Percentiles rank a stretch among this genome's conserved stretches.
Evolutionary conservation across 2,888 invertebrate genomes (phyloP).

Genomic region (Thereva unica): DNA sequence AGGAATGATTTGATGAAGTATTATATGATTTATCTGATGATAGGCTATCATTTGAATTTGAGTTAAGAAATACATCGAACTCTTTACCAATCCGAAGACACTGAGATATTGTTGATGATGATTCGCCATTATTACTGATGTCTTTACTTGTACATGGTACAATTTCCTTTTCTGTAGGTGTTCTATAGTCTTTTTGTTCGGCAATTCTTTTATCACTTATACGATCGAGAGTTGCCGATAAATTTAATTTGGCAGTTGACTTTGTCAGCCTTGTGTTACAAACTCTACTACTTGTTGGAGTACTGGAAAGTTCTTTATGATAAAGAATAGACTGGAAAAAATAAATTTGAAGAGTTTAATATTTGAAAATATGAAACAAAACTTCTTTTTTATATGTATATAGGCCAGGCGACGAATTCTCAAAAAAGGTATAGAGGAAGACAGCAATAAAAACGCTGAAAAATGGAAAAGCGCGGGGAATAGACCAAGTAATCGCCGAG

Average conservation of each 20-base stretch:
- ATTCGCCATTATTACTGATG: conserved; percentile 18
- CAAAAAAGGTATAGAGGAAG: no score
- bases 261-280: conserved; percentile 54
- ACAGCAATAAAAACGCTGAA: no score
- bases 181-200: background rate
- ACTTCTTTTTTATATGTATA: no score
- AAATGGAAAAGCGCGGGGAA: no score
- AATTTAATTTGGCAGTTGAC: conserved; percentile 58
- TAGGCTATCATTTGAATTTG: conserved; percentile 55
- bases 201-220: conserved; percentile 17
- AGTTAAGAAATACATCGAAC: conserved; percentile 50
- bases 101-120: conserved; percentile 35
- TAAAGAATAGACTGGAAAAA: conserved; percentile 8
- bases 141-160: conserved; percentile 29
- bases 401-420: no score
- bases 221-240: conserved; percentile 50
- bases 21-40: conserved; percentile 46
- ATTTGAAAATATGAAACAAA: background rate
- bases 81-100: conserved; percentile 35
- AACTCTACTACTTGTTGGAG: conserved; percentile 57
- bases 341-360: background rate
- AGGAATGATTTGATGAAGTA: conserved; percentile 46
- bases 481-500: no score
- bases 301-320: conserved; percentile 44
- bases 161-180: conserved; percentile 10